Conservation (phyloP, 2,797 vertebrate genomes). For the Sebastes steindachneri region DNA sequence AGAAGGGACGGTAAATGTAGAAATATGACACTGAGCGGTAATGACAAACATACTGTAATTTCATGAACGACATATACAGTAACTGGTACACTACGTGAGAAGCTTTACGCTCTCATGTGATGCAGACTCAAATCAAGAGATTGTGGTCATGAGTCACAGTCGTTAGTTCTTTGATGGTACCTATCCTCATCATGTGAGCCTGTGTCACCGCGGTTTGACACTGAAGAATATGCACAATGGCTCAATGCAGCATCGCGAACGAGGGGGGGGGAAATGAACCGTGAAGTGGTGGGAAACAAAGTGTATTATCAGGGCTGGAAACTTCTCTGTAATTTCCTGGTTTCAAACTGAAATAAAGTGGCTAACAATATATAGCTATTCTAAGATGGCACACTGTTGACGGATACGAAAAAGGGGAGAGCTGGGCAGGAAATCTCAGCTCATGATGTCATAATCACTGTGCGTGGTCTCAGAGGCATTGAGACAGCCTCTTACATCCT, state of each 20-base stretch:
- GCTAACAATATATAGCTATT: not conserved
- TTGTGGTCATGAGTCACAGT: conserved; percentile 71
- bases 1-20: conserved; percentile 5
- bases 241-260: conserved; percentile 25
- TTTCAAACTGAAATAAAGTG: conserved; percentile 24
- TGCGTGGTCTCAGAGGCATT: not conserved
- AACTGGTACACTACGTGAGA: conserved; percentile 31
- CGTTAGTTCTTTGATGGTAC: conserved; percentile 59
- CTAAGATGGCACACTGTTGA: not conserved
- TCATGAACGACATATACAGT: conserved; percentile 25
- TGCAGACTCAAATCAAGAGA: conserved; percentile 43
- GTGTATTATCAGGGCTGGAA: conserved; percentile 33
- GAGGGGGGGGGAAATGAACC: conserved; percentile 20
- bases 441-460: conserved; percentile 1
- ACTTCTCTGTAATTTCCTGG: conserved; percentile 65
- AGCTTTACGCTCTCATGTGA: conserved; percentile 20
- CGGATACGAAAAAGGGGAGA: not conserved
- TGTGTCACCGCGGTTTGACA: conserved; percentile 60
- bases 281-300: conserved; percentile 46
- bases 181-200: conserved; percentile 65
- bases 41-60: conserved; percentile 14
- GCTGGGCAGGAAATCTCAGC: conserved; percentile 17
- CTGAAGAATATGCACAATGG: conserved; percentile 18
- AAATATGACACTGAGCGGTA: not conserved
- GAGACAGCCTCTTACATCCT: not conserved